phyloP scores from a whole-genome alignment of 2,888 invertebrate species.

The Lamproptera curius region DNA sequence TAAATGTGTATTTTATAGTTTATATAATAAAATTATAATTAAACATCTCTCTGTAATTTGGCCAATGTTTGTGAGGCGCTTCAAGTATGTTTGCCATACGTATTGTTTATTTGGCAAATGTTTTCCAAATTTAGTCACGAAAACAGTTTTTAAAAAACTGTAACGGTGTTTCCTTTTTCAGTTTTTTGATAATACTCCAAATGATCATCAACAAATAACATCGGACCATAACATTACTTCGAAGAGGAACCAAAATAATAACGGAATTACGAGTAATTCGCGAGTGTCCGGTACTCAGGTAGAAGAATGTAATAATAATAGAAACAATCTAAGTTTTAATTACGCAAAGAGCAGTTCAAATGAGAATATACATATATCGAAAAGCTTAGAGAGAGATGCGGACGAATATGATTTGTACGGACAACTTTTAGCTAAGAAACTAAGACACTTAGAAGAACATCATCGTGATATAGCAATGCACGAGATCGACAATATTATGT shows the following conservation, averaged over 20 bases:
- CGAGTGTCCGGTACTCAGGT: slow-evolving; percentile 25
- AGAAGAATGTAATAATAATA: slow-evolving; percentile 12
- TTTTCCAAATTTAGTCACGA: too few relatives aligned
- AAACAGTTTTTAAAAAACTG: too few relatives aligned
- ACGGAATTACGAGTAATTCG: slow-evolving; percentile 23
- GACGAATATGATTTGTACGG: slow-evolving; percentile 67
- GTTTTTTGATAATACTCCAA: slow-evolving; percentile 31
- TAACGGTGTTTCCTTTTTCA: slow-evolving; percentile 25
- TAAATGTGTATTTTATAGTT: too few relatives aligned
- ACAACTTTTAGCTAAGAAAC: slow-evolving; percentile 60
- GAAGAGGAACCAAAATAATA: slow-evolving; percentile 26
- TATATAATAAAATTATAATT: too few relatives aligned
- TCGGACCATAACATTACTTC: slow-evolving; percentile 25
- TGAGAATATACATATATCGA: slow-evolving; percentile 32
- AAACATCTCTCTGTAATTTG: too few relatives aligned
- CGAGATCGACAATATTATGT: slow-evolving; percentile 67
- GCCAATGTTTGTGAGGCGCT: too few relatives aligned
- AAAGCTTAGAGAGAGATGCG: slow-evolving; percentile 37
- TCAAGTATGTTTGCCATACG: too few relatives aligned
- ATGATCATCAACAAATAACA: slow-evolving; percentile 26
- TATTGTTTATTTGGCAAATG: not conserved
- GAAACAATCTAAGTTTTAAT: slow-evolving; percentile 22
- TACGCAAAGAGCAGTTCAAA: slow-evolving; percentile 38
- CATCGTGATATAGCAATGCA: slow-evolving; percentile 67
- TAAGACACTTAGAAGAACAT: slow-evolving; percentile 59